Percentiles rank a stretch among this genome's conserved stretches.
These are phyloP conservation scores for Micoletzkya japonica DNA, from an alignment of 2,888 invertebrate genomes.

Conservation along the genomic window DNA sequence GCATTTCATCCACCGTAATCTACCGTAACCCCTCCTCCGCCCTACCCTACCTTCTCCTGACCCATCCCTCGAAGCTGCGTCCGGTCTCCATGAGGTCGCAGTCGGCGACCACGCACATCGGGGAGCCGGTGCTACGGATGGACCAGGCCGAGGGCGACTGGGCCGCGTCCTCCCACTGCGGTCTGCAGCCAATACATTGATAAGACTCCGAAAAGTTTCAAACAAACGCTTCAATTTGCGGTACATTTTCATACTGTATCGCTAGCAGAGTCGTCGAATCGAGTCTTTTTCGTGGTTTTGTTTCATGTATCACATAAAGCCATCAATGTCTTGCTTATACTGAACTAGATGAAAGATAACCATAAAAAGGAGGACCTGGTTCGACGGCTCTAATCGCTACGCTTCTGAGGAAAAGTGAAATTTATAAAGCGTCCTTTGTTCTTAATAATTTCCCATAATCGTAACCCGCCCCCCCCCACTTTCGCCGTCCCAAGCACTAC, in stretches of 20 bases:
- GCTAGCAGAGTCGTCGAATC: too few species aligned
- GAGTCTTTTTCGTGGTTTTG: too few species aligned
- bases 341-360: too few species aligned
- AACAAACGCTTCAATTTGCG: background rate
- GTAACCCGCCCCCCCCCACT: constrained; percentile 1
- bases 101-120: constrained; percentile 28
- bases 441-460: background rate
- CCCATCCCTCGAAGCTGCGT: constrained; percentile 47
- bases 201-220: background rate
- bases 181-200: background rate
- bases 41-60: constrained; percentile 34
- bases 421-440: background rate
- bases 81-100: constrained; percentile 19
- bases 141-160: constrained; percentile 44
- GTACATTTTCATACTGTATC: background rate
- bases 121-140: constrained; percentile 42
- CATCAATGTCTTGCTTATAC: too few species aligned
- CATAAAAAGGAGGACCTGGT: too few species aligned
- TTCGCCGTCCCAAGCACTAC: background rate
- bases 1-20: background rate
- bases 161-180: constrained; percentile 31
- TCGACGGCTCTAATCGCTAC: too few species aligned
- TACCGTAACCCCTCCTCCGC: background rate
- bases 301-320: too few species aligned
- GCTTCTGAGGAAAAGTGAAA: too few species aligned